Evolutionary conservation across 2,113 vertebrate species (phyloP).

Genomic region (Indicator indicator): DNA sequence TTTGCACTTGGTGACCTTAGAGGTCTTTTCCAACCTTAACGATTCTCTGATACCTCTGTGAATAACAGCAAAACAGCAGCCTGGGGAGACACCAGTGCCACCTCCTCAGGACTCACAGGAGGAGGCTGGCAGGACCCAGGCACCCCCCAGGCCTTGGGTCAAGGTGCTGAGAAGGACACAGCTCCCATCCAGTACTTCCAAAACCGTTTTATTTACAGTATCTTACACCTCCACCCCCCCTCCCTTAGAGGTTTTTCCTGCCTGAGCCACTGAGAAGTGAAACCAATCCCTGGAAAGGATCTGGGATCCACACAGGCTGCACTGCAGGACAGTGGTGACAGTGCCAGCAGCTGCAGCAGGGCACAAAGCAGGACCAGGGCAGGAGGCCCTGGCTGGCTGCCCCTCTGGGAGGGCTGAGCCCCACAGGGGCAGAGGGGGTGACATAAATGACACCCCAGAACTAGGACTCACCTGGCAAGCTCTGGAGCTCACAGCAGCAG

Average conservation of each 20-base stretch:
- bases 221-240: background rate
- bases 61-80: background rate
- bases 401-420: background rate
- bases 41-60: background rate
- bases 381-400: background rate
- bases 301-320: background rate
- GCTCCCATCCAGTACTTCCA: background rate
- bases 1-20: no score
- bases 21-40: no score
- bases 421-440: background rate
- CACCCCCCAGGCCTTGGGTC: rapidly evolving
- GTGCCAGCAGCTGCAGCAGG: background rate
- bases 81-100: background rate
- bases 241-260: background rate
- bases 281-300: background rate
- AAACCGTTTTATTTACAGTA: conserved; percentile 71
- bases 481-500: background rate
- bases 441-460: background rate
- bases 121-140: background rate
- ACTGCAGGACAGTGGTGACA: rapidly evolving
- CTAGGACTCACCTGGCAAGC: background rate
- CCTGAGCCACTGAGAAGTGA: background rate
- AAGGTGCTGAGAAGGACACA: rapidly evolving
- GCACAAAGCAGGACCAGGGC: background rate
- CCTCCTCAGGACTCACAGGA: background rate